Conservation (phyloP, 2,888 invertebrate genomes). For the Tridacna gigas region DNA sequence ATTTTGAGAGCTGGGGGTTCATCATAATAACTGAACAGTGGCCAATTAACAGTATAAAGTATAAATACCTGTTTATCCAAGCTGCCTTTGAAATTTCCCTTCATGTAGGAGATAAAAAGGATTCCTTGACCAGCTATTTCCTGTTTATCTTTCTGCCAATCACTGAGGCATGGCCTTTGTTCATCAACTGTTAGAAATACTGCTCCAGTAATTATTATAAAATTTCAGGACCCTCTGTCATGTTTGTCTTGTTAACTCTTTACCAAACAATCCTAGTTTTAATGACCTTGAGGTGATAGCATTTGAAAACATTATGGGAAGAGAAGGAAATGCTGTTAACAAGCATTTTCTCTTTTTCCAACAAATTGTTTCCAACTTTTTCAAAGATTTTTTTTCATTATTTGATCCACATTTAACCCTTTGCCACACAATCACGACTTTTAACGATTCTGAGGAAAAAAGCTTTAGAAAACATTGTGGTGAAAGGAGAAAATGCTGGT, state of each 20-base stretch:
- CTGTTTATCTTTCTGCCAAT: not conserved
- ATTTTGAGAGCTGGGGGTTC: not conserved
- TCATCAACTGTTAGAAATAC: too few species aligned
- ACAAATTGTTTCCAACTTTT: too few species aligned
- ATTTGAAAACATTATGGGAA: too few species aligned
- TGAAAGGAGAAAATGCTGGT: not conserved
- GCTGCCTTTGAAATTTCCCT: constrained; percentile 13
- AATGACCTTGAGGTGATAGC: too few species aligned
- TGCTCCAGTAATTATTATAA: too few species aligned
- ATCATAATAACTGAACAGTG: constrained; percentile 11
- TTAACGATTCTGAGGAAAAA: not conserved
- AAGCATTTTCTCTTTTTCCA: too few species aligned
- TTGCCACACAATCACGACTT: not conserved
- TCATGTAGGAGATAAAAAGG: constrained; percentile 10
- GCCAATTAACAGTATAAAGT: constrained; percentile 17
- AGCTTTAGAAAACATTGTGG: not conserved
- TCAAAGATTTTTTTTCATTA: too few species aligned
- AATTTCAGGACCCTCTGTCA: too few species aligned
- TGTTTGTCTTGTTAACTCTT: too few species aligned
- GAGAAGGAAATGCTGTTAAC: too few species aligned
- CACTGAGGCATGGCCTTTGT: too few species aligned
- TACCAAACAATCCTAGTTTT: too few species aligned
- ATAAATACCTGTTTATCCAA: constrained; percentile 21
- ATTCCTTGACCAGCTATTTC: constrained; percentile 17
- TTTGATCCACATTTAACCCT: not conserved